These are phyloP conservation scores for Leucopternis melanops DNA, from an alignment of 2,113 vertebrate species.

Conservation along the genomic window DNA sequence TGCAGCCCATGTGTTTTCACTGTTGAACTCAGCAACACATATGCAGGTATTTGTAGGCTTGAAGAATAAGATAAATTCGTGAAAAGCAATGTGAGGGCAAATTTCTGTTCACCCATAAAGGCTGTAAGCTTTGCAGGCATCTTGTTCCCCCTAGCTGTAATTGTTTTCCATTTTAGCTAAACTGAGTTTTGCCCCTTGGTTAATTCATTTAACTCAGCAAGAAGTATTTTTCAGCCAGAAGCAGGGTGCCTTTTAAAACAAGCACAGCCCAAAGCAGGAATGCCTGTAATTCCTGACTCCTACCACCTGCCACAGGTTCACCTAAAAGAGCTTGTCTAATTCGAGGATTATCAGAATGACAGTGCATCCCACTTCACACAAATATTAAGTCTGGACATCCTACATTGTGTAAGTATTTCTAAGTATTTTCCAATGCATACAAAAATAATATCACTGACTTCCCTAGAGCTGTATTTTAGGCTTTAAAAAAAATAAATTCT, in stretches of 20 bases:
- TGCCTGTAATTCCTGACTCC: slow-evolving; percentile 68
- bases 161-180: background rate
- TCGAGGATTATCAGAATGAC: slow-evolving; percentile 56
- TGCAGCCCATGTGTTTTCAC: background rate
- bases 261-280: slow-evolving; percentile 68
- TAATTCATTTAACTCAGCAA: slow-evolving; percentile 33
- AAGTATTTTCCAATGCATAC: background rate
- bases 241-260: slow-evolving; percentile 51
- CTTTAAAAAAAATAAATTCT: background rate
- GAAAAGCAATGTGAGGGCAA: background rate
- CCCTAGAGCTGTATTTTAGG: background rate
- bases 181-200: slow-evolving; percentile 16
- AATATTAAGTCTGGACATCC: background rate
- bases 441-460: background rate
- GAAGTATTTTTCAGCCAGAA: slow-evolving; percentile 51
- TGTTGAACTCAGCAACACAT: background rate
- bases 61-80: background rate
- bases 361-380: background rate
- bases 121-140: background rate
- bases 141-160: background rate
- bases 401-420: background rate
- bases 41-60: background rate
- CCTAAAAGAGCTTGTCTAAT: slow-evolving; percentile 56
- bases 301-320: slow-evolving; percentile 65
- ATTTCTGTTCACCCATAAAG: background rate